Conservation (phyloP, 2,888 invertebrate genomes). For the Ophion slaviceki region DNA sequence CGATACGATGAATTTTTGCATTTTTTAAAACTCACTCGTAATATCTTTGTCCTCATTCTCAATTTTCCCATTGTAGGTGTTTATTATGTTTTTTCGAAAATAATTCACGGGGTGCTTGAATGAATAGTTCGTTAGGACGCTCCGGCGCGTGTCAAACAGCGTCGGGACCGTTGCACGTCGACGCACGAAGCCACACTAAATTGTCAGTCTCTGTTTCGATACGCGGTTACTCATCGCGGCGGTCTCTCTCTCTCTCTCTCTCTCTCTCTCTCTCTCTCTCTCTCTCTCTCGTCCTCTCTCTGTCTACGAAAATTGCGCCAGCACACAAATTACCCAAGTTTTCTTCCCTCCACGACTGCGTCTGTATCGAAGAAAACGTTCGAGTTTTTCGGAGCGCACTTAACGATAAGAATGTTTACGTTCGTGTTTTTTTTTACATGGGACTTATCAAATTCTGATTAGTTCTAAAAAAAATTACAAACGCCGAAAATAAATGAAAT, state of each 20-base stretch:
- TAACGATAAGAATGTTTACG: slow-evolving; percentile 27
- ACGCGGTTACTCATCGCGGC: slow-evolving; percentile 56
- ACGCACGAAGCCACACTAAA: slow-evolving; percentile 52
- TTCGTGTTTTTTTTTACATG: slow-evolving; percentile 15
- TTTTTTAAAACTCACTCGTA: slow-evolving; percentile 63
- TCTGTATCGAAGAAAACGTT: slow-evolving; percentile 38
- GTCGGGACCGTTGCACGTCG: slow-evolving; percentile 22
- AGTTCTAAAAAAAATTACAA: neutral
- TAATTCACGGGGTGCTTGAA: neutral
- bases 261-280: neutral
- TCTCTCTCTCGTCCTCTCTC: neutral
- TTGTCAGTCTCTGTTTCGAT: slow-evolving; percentile 38
- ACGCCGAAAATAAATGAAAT: neutral
- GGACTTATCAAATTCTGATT: neutral
- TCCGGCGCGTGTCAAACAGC: neutral
- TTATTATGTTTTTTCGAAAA: neutral
- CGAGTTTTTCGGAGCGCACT: slow-evolving; percentile 39
- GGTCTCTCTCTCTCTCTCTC: slow-evolving; percentile 8
- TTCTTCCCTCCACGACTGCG: slow-evolving; percentile 14
- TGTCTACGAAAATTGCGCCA: slow-evolving; percentile 53
- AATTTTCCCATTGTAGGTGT: slow-evolving; percentile 65
- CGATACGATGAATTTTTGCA: slow-evolving; percentile 12
- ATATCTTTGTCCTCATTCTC: slow-evolving; percentile 66
- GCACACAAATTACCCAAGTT: slow-evolving; percentile 51
- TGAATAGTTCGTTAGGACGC: neutral